Evolutionary conservation across 2,113 vertebrate species (phyloP).

Genomic region (Aegotheles bennettii): DNA sequence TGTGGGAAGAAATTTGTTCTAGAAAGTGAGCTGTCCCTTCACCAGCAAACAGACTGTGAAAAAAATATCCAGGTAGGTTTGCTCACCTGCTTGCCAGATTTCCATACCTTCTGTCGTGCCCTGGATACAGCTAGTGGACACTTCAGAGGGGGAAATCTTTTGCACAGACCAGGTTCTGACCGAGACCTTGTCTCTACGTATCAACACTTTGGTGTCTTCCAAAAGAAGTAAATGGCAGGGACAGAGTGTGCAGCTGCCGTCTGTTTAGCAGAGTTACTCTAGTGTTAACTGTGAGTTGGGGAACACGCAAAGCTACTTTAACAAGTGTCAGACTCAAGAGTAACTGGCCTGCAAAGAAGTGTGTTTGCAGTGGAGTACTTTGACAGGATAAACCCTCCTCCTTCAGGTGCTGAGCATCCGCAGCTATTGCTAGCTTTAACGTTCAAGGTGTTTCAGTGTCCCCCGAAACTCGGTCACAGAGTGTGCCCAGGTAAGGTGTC

Average conservation of each 20-base stretch:
- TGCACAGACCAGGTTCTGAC: not conserved
- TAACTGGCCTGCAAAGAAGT: not conserved
- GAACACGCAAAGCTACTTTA: not conserved
- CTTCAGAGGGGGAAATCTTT: slow-evolving; percentile 48
- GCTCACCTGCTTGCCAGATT: slow-evolving; percentile 48
- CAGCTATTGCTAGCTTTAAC: not conserved
- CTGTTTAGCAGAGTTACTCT: not conserved
- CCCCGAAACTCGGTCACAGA: not conserved
- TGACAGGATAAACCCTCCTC: not conserved
- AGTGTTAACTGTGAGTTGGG: not conserved
- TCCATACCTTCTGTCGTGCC: slow-evolving; percentile 48
- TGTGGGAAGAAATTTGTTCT: slow-evolving; percentile 98
- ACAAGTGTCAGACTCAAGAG: not conserved
- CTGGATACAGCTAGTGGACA: not conserved
- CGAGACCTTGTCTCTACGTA: not conserved
- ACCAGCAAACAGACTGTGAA: slow-evolving; percentile 99
- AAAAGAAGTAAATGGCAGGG: not conserved
- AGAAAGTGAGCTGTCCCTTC: slow-evolving; percentile 97
- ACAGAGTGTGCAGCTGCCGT: not conserved
- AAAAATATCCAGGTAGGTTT: slow-evolving; percentile 98
- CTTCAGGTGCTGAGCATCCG: not conserved
- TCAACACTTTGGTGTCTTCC: not conserved
- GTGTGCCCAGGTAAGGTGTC: not conserved
- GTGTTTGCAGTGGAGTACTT: not conserved
- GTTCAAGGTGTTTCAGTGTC: not conserved